Base-by-base conservation (phyloP, 2,113 vertebrate genomes). In the Zosterops lateralis region DNA sequence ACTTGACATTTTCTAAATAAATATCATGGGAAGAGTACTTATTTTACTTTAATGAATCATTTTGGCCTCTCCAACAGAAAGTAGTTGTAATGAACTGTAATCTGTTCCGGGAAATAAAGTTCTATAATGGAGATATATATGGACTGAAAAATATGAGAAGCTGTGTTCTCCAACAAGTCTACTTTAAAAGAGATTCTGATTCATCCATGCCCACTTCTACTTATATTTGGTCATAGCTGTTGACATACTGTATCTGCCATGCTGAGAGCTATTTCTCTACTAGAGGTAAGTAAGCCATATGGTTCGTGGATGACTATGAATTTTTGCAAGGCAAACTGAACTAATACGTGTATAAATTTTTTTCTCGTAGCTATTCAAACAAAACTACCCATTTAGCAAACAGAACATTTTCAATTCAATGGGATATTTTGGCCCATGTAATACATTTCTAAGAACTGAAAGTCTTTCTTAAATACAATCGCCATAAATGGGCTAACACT, bases 1-100 rank as follows among this genome's bases (percentile, higher is more conserved):
- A 79, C 94, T 95, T 95, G 94, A 95, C 93, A 95, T 97, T 95
- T 96, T 77, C 75, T 87, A 93, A 91, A 93, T 89, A 95, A 96
- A 89, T 91, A 95, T 32, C 87, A 95, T 29, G 51, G 74, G 68
- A 84, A 92, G 74, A 95, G 74, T 42, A 95, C 86, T 96, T 96
- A n/a, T 80, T 96, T 95, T 87, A 87, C 77, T 95, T 87, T 68
- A 95, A 92, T 95, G 93, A 96, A 93, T 95, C 95, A 97, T 88
- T 96, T 73, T 73, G 82, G 74, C 81, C 87, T 72, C 81, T 93
- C 34, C 66, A 90, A 57, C 54, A 93, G 81, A 80, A 94, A 96
- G 83, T 65, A 88, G 75, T 82, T 94, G 75, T 84, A 76, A 87
- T 90, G 90, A 96, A 90, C 82, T 58, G 67, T 94, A 90, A 93